phyloP scores from a whole-genome alignment of 2,113 vertebrate genomes.

The Indicator maculatus region DNA sequence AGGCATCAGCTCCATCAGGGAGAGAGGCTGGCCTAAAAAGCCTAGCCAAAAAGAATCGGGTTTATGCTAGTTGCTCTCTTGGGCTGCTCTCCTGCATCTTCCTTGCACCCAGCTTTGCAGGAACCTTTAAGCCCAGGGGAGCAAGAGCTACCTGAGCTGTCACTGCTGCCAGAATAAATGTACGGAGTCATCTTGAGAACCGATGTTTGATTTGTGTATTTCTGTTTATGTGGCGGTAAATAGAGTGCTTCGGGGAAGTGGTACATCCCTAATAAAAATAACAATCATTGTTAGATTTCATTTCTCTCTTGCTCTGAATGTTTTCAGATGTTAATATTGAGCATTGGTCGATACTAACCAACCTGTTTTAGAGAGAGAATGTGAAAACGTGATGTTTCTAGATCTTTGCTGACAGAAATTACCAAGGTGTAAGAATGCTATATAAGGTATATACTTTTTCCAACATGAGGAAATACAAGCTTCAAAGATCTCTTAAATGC shows the following conservation, averaged over 20 bases:
- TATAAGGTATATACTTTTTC: background rate
- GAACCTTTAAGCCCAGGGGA: background rate
- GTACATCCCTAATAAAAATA: too few relatives aligned
- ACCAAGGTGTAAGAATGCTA: background rate
- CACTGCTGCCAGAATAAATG: accelerated
- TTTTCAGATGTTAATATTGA: background rate
- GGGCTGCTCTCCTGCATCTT: too few relatives aligned
- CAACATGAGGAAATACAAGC: background rate
- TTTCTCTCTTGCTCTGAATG: background rate
- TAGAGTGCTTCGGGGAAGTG: background rate
- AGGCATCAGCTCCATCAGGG: background rate
- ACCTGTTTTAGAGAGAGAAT: background rate
- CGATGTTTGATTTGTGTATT: background rate
- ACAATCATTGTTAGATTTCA: accelerated
- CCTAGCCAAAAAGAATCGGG: accelerated
- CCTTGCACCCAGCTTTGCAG: accelerated
- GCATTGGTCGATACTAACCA: background rate
- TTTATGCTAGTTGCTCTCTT: background rate
- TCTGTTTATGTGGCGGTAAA: background rate
- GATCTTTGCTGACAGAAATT: background rate
- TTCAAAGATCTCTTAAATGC: background rate
- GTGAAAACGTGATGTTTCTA: background rate
- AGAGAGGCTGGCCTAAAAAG: background rate
- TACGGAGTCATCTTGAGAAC: accelerated
- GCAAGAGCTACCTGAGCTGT: background rate